Conservation (phyloP, 2,113 vertebrate genomes). For the Brachypteracias leptosomus region DNA sequence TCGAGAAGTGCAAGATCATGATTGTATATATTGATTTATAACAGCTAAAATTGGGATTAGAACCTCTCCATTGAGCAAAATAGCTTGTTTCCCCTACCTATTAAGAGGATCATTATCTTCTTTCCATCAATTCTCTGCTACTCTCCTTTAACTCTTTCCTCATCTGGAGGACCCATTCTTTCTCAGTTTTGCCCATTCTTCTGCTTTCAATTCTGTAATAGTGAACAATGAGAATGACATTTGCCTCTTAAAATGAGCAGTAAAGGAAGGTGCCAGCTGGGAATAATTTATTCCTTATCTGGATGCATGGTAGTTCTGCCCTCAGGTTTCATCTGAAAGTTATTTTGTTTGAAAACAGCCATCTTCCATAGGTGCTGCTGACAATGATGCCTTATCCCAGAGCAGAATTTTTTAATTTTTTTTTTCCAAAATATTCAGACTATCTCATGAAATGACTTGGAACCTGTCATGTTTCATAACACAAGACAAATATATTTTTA, state of each 20-base stretch:
- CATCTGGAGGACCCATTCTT: not conserved
- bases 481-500: not conserved
- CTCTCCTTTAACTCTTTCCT: not conserved
- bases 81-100: not conserved
- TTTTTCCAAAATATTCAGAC: not conserved
- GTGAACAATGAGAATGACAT: not conserved
- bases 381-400: not conserved
- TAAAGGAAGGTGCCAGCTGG: not conserved
- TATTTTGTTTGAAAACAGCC: not conserved
- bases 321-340: not conserved
- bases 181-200: not conserved
- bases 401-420: not conserved
- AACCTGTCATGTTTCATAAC: slow-evolving; percentile 6
- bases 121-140: not conserved
- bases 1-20: not conserved
- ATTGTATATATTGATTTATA: not conserved
- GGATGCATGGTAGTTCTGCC: not conserved
- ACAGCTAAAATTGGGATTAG: not conserved
- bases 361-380: not conserved
- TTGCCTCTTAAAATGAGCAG: not conserved
- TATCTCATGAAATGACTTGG: not conserved
- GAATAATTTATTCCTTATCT: not conserved
- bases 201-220: not conserved
- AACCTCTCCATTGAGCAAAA: not conserved
- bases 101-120: not conserved